A percentile compares a stretch with the other conserved stretches of the same genome.
These are phyloP conservation scores for Campoletis raptor DNA, from an alignment of 2,888 invertebrate species.

Conservation along the genomic window DNA sequence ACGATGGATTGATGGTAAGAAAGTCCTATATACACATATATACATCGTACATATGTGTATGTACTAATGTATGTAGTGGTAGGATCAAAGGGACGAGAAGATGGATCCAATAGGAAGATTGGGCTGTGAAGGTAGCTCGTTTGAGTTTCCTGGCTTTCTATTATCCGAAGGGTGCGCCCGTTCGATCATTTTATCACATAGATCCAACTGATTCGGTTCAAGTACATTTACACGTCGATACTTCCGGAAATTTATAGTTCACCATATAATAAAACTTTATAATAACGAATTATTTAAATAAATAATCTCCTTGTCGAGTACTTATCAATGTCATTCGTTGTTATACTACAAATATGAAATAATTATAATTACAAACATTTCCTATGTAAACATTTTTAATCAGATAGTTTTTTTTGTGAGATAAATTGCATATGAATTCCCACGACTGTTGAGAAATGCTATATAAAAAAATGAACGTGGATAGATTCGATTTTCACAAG, in stretches of 20 bases:
- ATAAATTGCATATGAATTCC: neutral
- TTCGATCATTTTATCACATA: constrained; percentile 43
- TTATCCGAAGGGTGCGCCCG: constrained; percentile 56
- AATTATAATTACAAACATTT: neutral
- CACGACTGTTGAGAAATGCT: neutral
- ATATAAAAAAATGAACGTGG: too few relatives aligned
- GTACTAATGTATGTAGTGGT: constrained; percentile 25
- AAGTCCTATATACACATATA: constrained; percentile 8
- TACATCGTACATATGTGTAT: constrained; percentile 13
- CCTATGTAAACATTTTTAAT: neutral
- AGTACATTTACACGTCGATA: constrained; percentile 9
- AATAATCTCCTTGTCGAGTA: neutral
- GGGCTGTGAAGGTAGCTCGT: constrained; percentile 55
- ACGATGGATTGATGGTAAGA: constrained; percentile 38
- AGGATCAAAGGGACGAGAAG: constrained; percentile 58
- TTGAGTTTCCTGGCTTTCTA: constrained; percentile 39
- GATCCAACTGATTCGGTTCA: constrained; percentile 44
- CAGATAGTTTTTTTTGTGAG: neutral
- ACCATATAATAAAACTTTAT: neutral
- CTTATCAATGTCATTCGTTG: neutral
- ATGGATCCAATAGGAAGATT: constrained; percentile 61
- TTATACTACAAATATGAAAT: neutral
- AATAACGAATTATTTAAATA: neutral
- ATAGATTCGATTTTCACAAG: neutral
- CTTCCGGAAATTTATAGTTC: neutral